A percentile compares a stretch with the other conserved stretches of the same genome.
These are phyloP conservation scores for Drosophila leontia DNA, from an alignment of 1,140 invertebrate genomes.

Conservation along the genomic window DNA sequence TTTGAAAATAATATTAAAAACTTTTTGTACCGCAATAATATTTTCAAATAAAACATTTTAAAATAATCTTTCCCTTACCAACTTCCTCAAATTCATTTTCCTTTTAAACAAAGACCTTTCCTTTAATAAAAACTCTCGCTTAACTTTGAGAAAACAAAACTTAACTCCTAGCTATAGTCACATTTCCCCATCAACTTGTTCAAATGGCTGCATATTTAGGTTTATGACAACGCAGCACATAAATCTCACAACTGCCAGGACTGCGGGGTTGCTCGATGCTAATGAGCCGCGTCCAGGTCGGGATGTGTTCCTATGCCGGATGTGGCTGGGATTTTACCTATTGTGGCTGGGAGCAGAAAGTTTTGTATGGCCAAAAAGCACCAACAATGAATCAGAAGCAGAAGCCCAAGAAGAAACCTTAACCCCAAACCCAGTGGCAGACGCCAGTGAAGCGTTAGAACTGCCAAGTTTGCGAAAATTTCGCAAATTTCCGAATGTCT, in stretches of 20 bases:
- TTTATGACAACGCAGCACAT: conserved; percentile 72
- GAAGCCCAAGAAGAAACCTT: not conserved
- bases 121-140: not conserved
- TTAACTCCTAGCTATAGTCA: not conserved
- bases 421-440: conserved; percentile 5
- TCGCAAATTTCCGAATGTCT: conserved; percentile 5
- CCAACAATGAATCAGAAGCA: conserved; percentile 69
- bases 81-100: not conserved
- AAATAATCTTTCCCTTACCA: not conserved
- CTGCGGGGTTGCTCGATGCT: conserved; percentile 66
- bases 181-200: conserved; percentile 51
- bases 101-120: not conserved
- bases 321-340: conserved; percentile 48
- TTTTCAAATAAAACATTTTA: not conserved
- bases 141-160: not conserved
- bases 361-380: conserved; percentile 21
- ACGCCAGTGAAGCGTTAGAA: conserved; percentile 54
- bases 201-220: conserved; percentile 69
- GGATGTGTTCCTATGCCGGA: conserved; percentile 2
- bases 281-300: conserved; percentile 53
- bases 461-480: conserved; percentile 69
- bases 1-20: too few species aligned
- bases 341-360: conserved; percentile 29
- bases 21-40: not conserved
- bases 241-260: conserved; percentile 59